Evolutionary conservation across 2,888 invertebrate species (phyloP), one percentile per base, ranked within the genome.

Genomic region (Prosapia bicincta): DNA sequence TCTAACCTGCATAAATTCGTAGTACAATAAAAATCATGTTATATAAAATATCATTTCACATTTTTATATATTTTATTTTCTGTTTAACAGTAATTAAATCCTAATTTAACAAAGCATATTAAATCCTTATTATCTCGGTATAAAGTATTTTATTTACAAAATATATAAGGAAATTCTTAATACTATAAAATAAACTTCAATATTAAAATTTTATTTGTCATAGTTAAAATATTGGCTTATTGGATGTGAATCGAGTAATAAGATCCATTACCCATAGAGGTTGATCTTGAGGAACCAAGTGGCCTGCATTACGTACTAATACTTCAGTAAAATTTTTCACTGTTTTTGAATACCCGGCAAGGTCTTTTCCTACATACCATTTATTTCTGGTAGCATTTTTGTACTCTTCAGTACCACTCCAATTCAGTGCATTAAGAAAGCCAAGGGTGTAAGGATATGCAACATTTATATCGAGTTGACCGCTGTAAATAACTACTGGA

Each of bases 391-490:
- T 85, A 0, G 93, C 91, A 0, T 85, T 86, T 81, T 89, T 90
- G 84, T 94, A 96, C 1, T 88, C 87, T 2, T 87, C 87, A 0
- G 90, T 86, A 0, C 88, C 90, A 25, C 86, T 88, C 86, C 95
- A 96, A 67, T 91, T 87, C 0, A 96, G 86, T 72, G 90, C 88
- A 79, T 89, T 87, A 30, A 97, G 85, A 84, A 93, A 96, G 83
- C 92, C 93, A 24, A 92, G 88, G 0, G 96, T 96, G 71, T 95
- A 83, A 0, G 96, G 95, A 85, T 95, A 95, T 0, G 96, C 95
- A 0, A 96, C 94, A 79, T 97, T 95, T 15, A 97, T 92, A 84
- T 98, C 97, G 79, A 97, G 84, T 83, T 97, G 97, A 0, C 97
- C 97, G 83, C 92, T 96, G 84, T 97, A 97, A 78, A 96, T 88